Base-by-base conservation (phyloP, 2,797 vertebrate genomes). In the Acanthis flammea region DNA sequence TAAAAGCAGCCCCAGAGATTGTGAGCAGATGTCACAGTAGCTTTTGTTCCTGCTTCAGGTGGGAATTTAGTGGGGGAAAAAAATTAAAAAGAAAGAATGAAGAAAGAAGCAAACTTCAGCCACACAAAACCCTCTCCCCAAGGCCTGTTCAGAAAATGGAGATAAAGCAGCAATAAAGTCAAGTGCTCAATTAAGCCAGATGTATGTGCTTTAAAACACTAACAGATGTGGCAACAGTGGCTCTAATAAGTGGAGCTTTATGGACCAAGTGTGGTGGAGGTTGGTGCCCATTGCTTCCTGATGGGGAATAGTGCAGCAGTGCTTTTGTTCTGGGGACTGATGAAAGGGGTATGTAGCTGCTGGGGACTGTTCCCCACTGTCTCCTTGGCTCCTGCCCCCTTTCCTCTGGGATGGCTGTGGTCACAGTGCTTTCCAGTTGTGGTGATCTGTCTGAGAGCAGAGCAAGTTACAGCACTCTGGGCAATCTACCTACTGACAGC, bases 111-210 rank as follows among this genome's bases (percentile, higher is more conserved):
- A 54, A 79, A 44, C 35, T 35, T 70, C 13, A 83, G 19, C 30
- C 5, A 10, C 66, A 65, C 45, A 60, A 79, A 96, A 19, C 31
- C 23, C 12, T 91, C 4, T 94, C 57, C 27, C 24, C 33, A 54
- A 65, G 50, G 60, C 51, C 51, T 75, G 58, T 88, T 94, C 57
- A 71, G 65, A 75, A 94, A 88, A 93, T 37, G 53, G 83, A 95
- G 95, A 92, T 96, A 95, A 93, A 92, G 67, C 54, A 82, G 61
- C 81, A 90, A 57, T 93, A 86, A 95, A 92, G 65, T 92, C 61
- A 91, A 93, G 53, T 90, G 80, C 63, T 83, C 71, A 89, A 78
- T 88, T 87, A 89, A 96, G 63, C 67, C 93, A 93, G 92, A 92
- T 90, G 37, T 77, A 70, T 7, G 12, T 85, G 67, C 84, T 92